These are phyloP conservation scores for Neoascia interrupta DNA, from an alignment of 2,888 invertebrate species.

Conservation along the genomic window DNA sequence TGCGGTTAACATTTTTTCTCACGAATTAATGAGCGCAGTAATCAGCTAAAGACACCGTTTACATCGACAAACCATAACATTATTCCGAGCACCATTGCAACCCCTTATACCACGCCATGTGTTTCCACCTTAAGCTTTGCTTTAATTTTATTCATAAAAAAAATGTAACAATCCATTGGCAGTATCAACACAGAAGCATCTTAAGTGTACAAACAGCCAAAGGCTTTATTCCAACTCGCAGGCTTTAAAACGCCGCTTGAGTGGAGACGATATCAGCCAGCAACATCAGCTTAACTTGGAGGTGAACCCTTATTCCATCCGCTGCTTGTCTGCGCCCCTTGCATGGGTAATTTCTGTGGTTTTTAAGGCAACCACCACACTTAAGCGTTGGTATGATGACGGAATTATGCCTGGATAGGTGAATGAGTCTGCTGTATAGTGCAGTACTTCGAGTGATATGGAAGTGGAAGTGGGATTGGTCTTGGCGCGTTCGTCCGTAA, in stretches of 20 bases:
- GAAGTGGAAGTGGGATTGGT: conserved; percentile 34
- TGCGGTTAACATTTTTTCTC: no score
- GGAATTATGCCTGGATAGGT: conserved; percentile 13
- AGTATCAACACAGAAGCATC: conserved; percentile 20
- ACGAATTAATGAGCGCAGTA: no score
- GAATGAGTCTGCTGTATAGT: conserved; percentile 2
- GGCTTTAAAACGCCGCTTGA: conserved; percentile 35
- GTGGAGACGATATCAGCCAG: conserved; percentile 45
- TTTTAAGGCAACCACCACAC: conserved; percentile 24
- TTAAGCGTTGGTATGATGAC: no score
- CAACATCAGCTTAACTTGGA: conserved; percentile 20
- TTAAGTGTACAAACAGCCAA: conserved; percentile 33
- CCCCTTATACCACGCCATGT: no score
- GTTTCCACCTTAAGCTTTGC: no score
- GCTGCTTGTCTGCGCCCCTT: neutral
- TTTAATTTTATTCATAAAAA: no score
- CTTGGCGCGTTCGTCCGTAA: conserved; percentile 56
- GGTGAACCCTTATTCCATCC: conserved; percentile 18
- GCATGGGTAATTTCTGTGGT: conserved; percentile 13
- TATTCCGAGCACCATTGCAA: no score
- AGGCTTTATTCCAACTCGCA: conserved; percentile 21
- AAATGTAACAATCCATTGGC: neutral
- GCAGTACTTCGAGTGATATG: neutral
- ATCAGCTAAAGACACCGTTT: no score
- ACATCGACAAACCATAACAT: no score